Evolutionary conservation across 2,888 invertebrate species (phyloP).

Genomic region (Eustalomyia histrio): DNA sequence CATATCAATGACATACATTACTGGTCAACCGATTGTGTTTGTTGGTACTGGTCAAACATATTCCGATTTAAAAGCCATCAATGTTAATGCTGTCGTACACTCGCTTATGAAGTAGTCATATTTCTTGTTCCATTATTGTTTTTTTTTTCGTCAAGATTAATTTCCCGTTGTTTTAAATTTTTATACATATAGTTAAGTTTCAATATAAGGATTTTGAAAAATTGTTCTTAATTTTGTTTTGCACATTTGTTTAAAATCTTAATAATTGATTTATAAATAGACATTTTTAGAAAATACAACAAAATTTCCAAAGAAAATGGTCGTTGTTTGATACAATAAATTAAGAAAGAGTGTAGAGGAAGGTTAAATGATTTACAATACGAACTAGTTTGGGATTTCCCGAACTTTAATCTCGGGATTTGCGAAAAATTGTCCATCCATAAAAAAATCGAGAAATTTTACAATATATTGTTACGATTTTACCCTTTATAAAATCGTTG

Average conservation of each 20-base stretch:
- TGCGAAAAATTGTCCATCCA: no score
- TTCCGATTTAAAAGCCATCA: constrained; percentile 96
- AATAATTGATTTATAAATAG: constrained; percentile 41
- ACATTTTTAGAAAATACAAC: constrained; percentile 51
- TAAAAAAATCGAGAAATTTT: no score
- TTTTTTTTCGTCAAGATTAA: not conserved
- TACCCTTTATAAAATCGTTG: no score
- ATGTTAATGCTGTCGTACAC: constrained; percentile 97
- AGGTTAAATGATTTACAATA: no score
- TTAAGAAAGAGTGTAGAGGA: no score
- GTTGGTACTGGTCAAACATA: constrained; percentile 99
- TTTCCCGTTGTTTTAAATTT: constrained; percentile 10
- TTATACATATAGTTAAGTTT: constrained; percentile 24
- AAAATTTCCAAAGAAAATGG: not conserved
- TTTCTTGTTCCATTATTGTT: constrained; percentile 4
- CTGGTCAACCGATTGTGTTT: constrained; percentile 96
- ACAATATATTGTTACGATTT: no score
- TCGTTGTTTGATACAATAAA: constrained; percentile 44
- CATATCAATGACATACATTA: constrained; percentile 99
- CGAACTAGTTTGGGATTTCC: no score
- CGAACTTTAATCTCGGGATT: no score
- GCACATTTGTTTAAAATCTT: constrained; percentile 60
- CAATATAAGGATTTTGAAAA: constrained; percentile 1
- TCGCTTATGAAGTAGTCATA: constrained; percentile 91
- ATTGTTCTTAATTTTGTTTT: constrained; percentile 27